Base-by-base conservation (phyloP, 2,888 invertebrate species). In the Itoplectis maculator region DNA sequence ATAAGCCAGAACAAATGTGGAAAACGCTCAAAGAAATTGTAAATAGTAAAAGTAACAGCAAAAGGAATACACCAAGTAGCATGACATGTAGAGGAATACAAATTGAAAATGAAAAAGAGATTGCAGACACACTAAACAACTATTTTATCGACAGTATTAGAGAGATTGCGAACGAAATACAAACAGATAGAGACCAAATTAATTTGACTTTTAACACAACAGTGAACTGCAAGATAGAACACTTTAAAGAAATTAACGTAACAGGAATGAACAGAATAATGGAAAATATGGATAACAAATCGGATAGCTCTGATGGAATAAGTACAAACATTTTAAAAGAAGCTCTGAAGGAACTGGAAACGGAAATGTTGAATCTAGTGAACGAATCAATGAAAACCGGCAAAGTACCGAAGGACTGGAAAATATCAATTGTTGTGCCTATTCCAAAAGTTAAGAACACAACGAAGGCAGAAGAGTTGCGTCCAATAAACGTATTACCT, bases 401-500 rank as follows among this genome's bases (percentile, higher is more conserved):
- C 11, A 66, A 35, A 13, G 59, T 82, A 20, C 78, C 82, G 1
- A 0, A 45, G 1, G 18, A 63, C 2, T 82, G 79, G 74, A 74
- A 75, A 65, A 51, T 37, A 15, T 78, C 69, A 5, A n/a, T 23
- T 54, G 61, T 82, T 0, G 61, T 51, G 1, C 74, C 82, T 0
- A 79, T 82, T 7, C 59, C 9, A 8, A 72, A 72, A 72, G 23
- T 72, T 2, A 13, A 18, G 11, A 23, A 29, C 7, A 47, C 72
- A 2, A 45, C 6, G 1, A 59, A 59, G 4, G 72, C 72, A 8
- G 45, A 47, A 29, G 59, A 72, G 11, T 47, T 45, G 15, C 13
- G 59, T 4, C 72, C 72, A 4, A 72, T 72, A n/a, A 72, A 72
- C 29, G 59, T 59, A 5, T 11, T 59, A 45, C 59, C 72, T 4